Evolutionary conservation across 2,888 invertebrate species (phyloP), one percentile per base, ranked within the genome.

Genomic region (Amphiduros pacificus): DNA sequence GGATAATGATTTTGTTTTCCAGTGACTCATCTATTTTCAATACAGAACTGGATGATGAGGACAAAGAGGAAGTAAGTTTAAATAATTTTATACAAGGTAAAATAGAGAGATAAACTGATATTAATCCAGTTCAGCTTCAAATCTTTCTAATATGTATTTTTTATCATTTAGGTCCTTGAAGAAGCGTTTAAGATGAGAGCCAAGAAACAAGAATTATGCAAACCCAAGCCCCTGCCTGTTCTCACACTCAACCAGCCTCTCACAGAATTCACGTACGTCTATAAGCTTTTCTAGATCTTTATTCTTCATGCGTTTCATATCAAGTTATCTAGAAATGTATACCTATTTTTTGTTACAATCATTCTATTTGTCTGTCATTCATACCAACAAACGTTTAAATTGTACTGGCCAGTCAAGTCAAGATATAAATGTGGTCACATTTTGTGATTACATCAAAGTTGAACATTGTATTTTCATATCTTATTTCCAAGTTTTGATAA

Each of bases 151-250:
- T 20, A 48, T 14, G 22, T 20, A 48, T 48, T 27, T 22, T 20
- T 54, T 41, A 29, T 36, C n/a, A 22, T 53, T 6, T 67, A 82
- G 81, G 76, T 70, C 66, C 68, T 82, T 24, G 72, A 78, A 11
- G 81, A 81, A 67, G 79, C 80, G 17, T 49, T 77, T 27, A 70
- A 70, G 6, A 77, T 83, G 68, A 67, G 82, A 62, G 65, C 70
- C 40, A 76, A 73, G 56, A 74, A 77, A 55, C 71, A 75, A 55
- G 74, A 77, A 61, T 60, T 78, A 53, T 73, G 74, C 52, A 75
- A 74, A 55, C 69, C 74, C 24, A 73, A 74, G 41, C 72, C 73
- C 17, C 69, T 71, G 9, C 74, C 73, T 4, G 64, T 72, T 20
- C 65, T 81, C 22, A 70, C 70, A 20, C 72, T 81, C 53, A 69